Percentiles rank a stretch among this genome's conserved stretches.
These are phyloP conservation scores for Cabera pusaria DNA, from an alignment of 2,888 invertebrate species.

Conservation along the genomic window DNA sequence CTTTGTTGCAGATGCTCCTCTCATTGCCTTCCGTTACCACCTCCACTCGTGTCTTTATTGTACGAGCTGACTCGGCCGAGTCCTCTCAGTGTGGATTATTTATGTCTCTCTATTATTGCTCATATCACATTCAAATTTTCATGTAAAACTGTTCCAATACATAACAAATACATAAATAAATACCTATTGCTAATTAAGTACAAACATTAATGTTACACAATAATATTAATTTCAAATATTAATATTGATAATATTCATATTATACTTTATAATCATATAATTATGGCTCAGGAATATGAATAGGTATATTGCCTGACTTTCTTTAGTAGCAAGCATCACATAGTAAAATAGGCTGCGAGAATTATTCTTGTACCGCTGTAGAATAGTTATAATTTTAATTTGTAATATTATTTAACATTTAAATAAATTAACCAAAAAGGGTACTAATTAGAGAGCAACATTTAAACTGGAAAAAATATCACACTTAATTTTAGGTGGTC, in stretches of 20 bases:
- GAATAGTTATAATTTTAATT: conserved; percentile 10
- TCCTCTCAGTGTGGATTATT: conserved; percentile 60
- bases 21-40: conserved; percentile 34
- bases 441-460: conserved; percentile 73
- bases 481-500: conserved; percentile 74
- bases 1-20: conserved; percentile 40
- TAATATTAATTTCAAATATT: conserved; percentile 45
- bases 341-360: conserved; percentile 26
- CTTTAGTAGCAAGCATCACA: conserved; percentile 32
- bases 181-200: conserved; percentile 80
- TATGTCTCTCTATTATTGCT: conserved; percentile 77
- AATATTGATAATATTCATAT: conserved; percentile 34
- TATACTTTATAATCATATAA: conserved; percentile 53
- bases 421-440: conserved; percentile 33
- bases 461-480: conserved; percentile 68
- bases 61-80: no score
- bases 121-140: conserved; percentile 77
- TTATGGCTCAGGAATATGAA: conserved; percentile 61
- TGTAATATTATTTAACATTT: conserved; percentile 26
- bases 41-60: conserved; percentile 51
- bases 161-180: conserved; percentile 71
- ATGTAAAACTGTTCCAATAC: conserved; percentile 70
- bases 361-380: conserved; percentile 29
- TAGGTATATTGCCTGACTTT: conserved; percentile 42
- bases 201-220: conserved; percentile 57